Evolutionary conservation across 1,140 invertebrate species (phyloP).

Genomic region (Drosophila ironensis): DNA sequence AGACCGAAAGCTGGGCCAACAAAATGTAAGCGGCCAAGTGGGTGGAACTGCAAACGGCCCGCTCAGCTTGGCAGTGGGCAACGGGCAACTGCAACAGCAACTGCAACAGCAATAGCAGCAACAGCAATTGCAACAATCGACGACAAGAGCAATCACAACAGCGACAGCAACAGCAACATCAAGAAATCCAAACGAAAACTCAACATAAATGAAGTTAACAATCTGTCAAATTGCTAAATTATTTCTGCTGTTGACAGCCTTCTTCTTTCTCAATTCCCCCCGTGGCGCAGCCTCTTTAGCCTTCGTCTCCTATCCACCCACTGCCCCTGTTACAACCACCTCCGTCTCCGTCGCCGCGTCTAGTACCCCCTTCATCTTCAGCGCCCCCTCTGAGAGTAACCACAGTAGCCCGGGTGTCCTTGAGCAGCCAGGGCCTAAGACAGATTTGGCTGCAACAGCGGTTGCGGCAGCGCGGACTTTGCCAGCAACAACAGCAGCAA

Average conservation of each 20-base stretch:
- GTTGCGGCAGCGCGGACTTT: slow-evolving; percentile 29
- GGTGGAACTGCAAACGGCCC: slow-evolving; percentile 41
- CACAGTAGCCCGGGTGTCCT: slow-evolving; percentile 24
- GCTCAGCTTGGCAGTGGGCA: slow-evolving; percentile 36
- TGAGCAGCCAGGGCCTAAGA: slow-evolving; percentile 30
- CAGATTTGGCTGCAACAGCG: slow-evolving; percentile 34
- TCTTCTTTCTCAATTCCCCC: slow-evolving; percentile 73
- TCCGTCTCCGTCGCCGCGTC: no score
- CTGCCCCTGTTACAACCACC: neutral
- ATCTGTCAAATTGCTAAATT: slow-evolving; percentile 81
- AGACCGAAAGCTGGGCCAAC: slow-evolving; percentile 32
- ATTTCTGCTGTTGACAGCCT: slow-evolving; percentile 82
- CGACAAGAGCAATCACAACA: slow-evolving; percentile 22
- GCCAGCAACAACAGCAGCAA: slow-evolving; percentile 21
- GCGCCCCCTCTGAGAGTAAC: neutral
- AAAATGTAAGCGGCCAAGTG: slow-evolving; percentile 58
- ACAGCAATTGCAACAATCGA: slow-evolving; percentile 2
- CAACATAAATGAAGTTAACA: slow-evolving; percentile 82
- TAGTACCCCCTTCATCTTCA: neutral
- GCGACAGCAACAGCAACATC: slow-evolving; percentile 15
- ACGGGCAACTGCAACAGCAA: neutral
- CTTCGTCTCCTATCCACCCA: slow-evolving; percentile 3
- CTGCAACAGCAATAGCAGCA: neutral
- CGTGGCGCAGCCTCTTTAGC: slow-evolving; percentile 28
- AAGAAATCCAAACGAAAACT: slow-evolving; percentile 54